Evolutionary conservation across 2,888 invertebrate genomes (phyloP), one percentile per base, ranked within the genome.

Genomic region (Gerris lacustris): DNA sequence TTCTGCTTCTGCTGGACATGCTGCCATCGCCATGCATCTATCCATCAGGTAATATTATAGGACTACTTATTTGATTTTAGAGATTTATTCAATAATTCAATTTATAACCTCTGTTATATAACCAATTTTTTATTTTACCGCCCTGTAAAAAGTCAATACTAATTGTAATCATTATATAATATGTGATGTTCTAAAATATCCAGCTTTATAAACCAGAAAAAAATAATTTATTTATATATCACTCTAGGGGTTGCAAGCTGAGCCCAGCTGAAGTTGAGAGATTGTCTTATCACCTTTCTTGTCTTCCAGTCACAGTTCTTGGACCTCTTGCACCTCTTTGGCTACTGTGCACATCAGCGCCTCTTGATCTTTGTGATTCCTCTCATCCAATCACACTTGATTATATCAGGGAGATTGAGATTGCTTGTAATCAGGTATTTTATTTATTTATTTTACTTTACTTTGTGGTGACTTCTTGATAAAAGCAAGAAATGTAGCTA

Each of bases 1-100:
- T 80, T 88, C 89, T 75, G 88, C 91, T 7, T 84, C 87, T 69
- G 92, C 93, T 76, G 96, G 96, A 0, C 96, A 96, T 80, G 90
- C 90, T 9, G 91, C 92, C 80, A 84, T 94, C 63, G 90, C 92
- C 31, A 90, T 94, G 87, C 79, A 80, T 74, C 80, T 92, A 82
- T 86, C 89, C 68, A 81, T 90, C 67, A 85, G 78, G 69, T 78
- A 55, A 31, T 31, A 31, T 31, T 31, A 31, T 31, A 31, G 31
- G 31, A 31, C 31, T 31, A 31, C 31, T 31, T 77, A 63, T 74
- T 44, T 18, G 45, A 2, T 69, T 63, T 15, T 62, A 17, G 31
- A 31, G 31, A 31, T 31, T 31, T 31, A 31, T 31, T 31, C 4
- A 31, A n/a, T n/a, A n/a, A n/a, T n/a, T 66, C 66, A 43, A 66